Evolutionary conservation across 1,140 invertebrate species (phyloP).

Genomic region (Zaprionus camerounensis): DNA sequence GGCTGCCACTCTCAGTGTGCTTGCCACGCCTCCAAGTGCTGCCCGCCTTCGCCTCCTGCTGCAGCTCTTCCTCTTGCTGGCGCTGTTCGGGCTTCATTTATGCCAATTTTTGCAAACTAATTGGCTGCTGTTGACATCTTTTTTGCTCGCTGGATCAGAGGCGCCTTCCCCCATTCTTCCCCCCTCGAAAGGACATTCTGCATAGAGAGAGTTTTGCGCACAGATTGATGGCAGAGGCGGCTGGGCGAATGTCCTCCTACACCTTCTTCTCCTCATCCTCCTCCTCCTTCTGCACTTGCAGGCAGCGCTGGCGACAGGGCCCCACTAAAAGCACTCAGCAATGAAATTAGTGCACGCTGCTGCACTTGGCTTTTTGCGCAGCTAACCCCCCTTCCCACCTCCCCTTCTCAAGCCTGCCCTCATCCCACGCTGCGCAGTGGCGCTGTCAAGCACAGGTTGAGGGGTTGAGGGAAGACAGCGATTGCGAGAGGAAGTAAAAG

Average conservation of each 20-base stretch:
- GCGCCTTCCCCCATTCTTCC: background rate
- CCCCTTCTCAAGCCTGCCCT: background rate
- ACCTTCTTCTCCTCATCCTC: background rate
- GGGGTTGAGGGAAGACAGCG: background rate
- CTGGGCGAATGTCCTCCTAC: background rate
- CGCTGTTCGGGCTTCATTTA: constrained; percentile 73
- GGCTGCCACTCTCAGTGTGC: constrained; percentile 51
- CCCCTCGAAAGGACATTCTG: constrained; percentile 30
- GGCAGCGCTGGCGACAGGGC: constrained; percentile 2
- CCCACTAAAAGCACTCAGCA: constrained; percentile 79
- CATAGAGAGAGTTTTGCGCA: constrained; percentile 25
- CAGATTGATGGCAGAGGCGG: constrained; percentile 17
- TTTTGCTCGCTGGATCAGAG: constrained; percentile 29
- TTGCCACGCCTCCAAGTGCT: constrained; percentile 50
- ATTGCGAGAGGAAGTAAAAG: background rate
- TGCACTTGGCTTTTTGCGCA: constrained; percentile 58
- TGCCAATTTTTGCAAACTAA: constrained; percentile 81
- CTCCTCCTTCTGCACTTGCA: background rate
- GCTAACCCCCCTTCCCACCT: background rate
- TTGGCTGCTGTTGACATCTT: constrained; percentile 80
- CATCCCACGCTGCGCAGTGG: background rate
- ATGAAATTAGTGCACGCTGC: constrained; percentile 80
- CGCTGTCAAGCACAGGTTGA: background rate
- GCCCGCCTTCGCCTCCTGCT: background rate
- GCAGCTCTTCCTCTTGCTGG: background rate